phyloP scores from a whole-genome alignment of 1,140 invertebrate species.

The Temnothorax curvispinosus region DNA sequence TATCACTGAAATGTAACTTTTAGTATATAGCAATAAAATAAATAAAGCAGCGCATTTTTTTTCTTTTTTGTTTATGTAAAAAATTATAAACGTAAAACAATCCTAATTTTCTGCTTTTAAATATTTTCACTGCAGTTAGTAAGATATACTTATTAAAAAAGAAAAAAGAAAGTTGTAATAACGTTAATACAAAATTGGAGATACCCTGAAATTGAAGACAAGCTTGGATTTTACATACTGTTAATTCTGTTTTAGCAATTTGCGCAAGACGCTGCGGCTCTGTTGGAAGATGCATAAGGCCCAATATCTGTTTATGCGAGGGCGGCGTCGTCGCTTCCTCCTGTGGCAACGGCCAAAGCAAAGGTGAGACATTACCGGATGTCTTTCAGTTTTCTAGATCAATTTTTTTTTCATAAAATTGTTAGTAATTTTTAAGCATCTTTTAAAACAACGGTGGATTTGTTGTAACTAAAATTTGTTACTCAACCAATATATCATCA shows the following conservation, averaged over 20 bases:
- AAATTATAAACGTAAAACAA: background rate
- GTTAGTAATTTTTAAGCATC: constrained; percentile 49
- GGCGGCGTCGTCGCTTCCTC: constrained; percentile 87
- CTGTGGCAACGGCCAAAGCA: constrained; percentile 78
- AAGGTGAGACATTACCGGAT: constrained; percentile 64
- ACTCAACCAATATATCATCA: constrained; percentile 15
- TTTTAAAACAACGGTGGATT: background rate
- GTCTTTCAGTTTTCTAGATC: background rate
- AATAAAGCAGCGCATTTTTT: background rate
- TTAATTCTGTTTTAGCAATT: constrained; percentile 88
- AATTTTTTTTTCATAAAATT: constrained; percentile 57
- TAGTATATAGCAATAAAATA: background rate
- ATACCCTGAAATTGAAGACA: background rate
- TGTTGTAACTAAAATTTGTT: background rate
- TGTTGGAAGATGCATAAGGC: constrained; percentile 91
- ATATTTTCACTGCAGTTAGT: background rate
- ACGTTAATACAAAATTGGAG: background rate
- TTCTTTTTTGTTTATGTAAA: background rate
- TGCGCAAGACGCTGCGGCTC: constrained; percentile 90
- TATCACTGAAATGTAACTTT: background rate
- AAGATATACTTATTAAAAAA: background rate
- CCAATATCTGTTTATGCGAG: constrained; percentile 93
- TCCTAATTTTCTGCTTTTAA: background rate
- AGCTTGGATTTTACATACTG: background rate
- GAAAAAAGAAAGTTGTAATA: background rate